phyloP scores from a whole-genome alignment of 2,113 vertebrate species.

The Pogona vitticeps region DNA sequence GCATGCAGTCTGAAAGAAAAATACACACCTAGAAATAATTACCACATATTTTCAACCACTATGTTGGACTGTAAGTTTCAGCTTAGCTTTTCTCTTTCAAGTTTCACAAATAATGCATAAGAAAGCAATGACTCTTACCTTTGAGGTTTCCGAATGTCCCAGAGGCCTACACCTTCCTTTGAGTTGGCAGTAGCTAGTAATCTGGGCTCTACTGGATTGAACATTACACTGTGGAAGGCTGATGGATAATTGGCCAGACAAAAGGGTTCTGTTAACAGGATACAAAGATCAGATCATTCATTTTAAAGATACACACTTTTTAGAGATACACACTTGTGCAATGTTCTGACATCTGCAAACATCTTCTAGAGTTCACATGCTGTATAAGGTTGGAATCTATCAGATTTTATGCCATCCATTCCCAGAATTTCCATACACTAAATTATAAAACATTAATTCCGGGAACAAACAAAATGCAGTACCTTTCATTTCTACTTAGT shows the following conservation, averaged over 20 bases:
- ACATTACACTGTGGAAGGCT: slow-evolving; percentile 99
- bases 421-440: slow-evolving; percentile 4
- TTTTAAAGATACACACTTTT: slow-evolving; percentile 24
- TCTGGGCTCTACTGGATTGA: slow-evolving; percentile 95
- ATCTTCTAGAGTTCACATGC: slow-evolving; percentile 11
- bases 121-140: slow-evolving; percentile 77
- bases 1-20: background rate
- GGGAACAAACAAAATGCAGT: slow-evolving; percentile 17
- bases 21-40: background rate
- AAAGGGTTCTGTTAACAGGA: slow-evolving; percentile 88
- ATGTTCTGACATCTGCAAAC: slow-evolving; percentile 37
- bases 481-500: slow-evolving; percentile 7
- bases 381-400: slow-evolving; percentile 48
- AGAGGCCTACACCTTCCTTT: slow-evolving; percentile 97
- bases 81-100: slow-evolving; percentile 9
- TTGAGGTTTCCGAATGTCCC: slow-evolving; percentile 98
- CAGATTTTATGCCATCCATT: background rate
- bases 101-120: background rate
- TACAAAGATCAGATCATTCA: slow-evolving; percentile 41
- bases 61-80: slow-evolving; percentile 2
- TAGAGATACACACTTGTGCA: no score
- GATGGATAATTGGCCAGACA: slow-evolving; percentile 98
- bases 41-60: background rate
- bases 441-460: slow-evolving; percentile 27
- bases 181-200: slow-evolving; percentile 97